Base-by-base conservation (phyloP, 2,113 vertebrate species). In the Phalacrocorax pelagicus region DNA sequence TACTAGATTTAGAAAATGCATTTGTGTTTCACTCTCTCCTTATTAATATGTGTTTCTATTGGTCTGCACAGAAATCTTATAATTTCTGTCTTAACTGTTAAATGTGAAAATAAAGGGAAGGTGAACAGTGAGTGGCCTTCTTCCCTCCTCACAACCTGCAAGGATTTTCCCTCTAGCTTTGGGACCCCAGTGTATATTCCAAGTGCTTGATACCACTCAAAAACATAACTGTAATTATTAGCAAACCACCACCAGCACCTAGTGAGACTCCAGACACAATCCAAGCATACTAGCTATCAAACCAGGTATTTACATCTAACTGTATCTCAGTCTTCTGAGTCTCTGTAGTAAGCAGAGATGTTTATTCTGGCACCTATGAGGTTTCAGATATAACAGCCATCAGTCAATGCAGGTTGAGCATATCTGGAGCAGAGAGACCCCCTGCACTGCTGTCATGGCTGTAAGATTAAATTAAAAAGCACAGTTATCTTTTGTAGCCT, bases 381-480 rank as follows among this genome's bases (percentile, higher is more conserved):
- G 51, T 92, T 93, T 77, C 71, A 67, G 92, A 75, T 61, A 73
- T 54, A 93, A 79, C 67, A 77, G 67, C 42, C 92, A 86, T 90
- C 95, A 74, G 88, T 86, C 88, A 93, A 59, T 54, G 59, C 63
- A 86, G 74, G 44, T 42, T 81, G 90, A 87, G 59, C 72, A 42
- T 49, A 70, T 77, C 86, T 61, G 49, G 82, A 95, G 88, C 82
- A 90, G 82, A 88, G 75, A 78, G 81, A 83, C 80, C 85, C 67
- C 88, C 86, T 88, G 88, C 55, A 58, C 47, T 77, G 86, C 82
- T 90, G 69, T 92, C 95, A 93, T 3, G 18, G 61, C 82, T 94
- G 82, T 81, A 88, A 66, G 85, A 80, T 90, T 86, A 46, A 71
- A 96, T 94, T 78, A 74, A 94, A 94, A 88, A 62, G 32, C 88